Conservation (phyloP, 2,113 vertebrate genomes). For the Falco punctatus region DNA sequence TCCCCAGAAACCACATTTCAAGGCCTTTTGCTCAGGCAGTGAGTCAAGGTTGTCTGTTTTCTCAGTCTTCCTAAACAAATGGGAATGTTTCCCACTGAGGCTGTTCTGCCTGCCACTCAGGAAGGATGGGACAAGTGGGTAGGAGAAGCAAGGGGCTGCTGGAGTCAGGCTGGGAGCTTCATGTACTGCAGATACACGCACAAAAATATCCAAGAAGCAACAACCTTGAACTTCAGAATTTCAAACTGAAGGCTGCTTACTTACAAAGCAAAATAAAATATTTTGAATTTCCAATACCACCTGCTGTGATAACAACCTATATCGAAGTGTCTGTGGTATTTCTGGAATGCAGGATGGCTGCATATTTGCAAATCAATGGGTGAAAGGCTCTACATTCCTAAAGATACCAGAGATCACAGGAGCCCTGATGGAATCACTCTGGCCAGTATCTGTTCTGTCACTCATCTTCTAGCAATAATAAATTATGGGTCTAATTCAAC, state of each 20-base stretch:
- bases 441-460: conserved; percentile 56
- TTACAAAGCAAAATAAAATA: background rate
- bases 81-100: background rate
- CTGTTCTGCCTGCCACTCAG: background rate
- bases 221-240: background rate
- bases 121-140: background rate
- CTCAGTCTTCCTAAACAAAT: background rate
- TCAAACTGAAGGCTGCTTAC: background rate
- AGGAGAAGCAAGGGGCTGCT: background rate
- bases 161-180: background rate
- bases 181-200: background rate
- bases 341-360: background rate
- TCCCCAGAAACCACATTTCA: background rate
- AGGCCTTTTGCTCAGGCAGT: background rate
- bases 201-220: background rate
- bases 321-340: background rate
- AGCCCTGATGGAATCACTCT: background rate
- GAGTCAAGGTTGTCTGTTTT: background rate
- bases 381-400: background rate
- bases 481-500: conserved; percentile 37
- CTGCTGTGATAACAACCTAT: background rate
- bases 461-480: conserved; percentile 45
- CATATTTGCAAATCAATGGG: conserved; percentile 12
- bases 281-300: background rate
- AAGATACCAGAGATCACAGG: background rate